Evolutionary conservation across 2,797 vertebrate genomes (phyloP).

Genomic region (Buphagus erythrorhynchus): DNA sequence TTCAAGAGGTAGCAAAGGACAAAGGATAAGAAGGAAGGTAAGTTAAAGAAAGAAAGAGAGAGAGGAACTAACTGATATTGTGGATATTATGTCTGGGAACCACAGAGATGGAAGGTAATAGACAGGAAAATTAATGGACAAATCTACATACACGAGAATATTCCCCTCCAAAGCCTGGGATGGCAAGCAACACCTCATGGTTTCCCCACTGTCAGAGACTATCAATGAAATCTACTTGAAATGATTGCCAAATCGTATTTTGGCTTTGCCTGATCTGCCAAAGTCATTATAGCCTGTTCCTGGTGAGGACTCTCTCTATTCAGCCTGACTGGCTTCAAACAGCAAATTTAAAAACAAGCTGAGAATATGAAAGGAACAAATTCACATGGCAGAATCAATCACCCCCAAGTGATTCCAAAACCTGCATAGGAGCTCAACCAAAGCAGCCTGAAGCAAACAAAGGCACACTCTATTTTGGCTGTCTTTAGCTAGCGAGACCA

Average conservation of each 20-base stretch:
- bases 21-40: background rate
- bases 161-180: background rate
- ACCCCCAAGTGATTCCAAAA: background rate
- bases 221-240: background rate
- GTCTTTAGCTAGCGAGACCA: background rate
- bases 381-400: background rate
- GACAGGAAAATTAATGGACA: background rate
- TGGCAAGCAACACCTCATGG: background rate
- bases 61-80: background rate
- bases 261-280: background rate
- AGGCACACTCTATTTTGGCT: background rate
- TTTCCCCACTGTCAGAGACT: background rate
- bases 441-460: background rate
- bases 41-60: background rate
- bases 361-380: background rate
- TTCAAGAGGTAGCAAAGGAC: background rate
- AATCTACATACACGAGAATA: background rate
- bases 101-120: background rate
- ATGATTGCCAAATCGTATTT: background rate
- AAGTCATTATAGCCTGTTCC: background rate
- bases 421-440: background rate
- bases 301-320: background rate
- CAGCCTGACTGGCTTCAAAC: background rate
- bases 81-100: background rate
- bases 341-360: background rate